A percentile compares a stretch with the other conserved stretches of the same genome.
phyloP scores from a whole-genome alignment of 2,797 vertebrate species.

The Glossophaga mutica region DNA sequence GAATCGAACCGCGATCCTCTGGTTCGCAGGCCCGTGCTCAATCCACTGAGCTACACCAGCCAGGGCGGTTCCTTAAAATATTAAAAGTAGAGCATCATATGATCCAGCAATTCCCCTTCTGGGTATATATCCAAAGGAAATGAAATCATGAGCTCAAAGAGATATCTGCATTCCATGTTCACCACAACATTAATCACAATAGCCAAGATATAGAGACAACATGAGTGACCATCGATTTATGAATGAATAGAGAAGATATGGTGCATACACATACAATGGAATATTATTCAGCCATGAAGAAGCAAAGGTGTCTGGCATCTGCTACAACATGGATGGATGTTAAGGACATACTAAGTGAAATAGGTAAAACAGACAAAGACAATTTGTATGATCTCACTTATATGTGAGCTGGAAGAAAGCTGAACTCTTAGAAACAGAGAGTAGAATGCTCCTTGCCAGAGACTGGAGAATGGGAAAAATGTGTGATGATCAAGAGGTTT shows the following conservation, averaged over 20 bases:
- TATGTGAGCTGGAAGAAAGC: neutral
- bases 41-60: no score
- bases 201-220: neutral
- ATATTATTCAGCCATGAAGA: neutral
- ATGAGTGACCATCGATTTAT: neutral
- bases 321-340: neutral
- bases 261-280: neutral
- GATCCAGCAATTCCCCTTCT: neutral
- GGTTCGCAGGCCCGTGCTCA: no score
- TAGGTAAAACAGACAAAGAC: neutral
- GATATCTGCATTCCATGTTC: neutral
- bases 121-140: neutral
- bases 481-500: neutral
- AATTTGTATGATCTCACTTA: neutral
- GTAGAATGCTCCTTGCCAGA: neutral
- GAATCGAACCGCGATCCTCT: no score
- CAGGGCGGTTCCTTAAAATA: neutral
- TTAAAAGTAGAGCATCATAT: neutral
- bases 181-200: neutral
- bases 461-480: neutral
- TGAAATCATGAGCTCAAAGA: neutral
- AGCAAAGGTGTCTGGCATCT: neutral
- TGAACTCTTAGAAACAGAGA: neutral
- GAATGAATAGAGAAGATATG: neutral
- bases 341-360: neutral